phyloP scores from a whole-genome alignment of 2,113 vertebrate species.

The Dipodomys ordii region DNA sequence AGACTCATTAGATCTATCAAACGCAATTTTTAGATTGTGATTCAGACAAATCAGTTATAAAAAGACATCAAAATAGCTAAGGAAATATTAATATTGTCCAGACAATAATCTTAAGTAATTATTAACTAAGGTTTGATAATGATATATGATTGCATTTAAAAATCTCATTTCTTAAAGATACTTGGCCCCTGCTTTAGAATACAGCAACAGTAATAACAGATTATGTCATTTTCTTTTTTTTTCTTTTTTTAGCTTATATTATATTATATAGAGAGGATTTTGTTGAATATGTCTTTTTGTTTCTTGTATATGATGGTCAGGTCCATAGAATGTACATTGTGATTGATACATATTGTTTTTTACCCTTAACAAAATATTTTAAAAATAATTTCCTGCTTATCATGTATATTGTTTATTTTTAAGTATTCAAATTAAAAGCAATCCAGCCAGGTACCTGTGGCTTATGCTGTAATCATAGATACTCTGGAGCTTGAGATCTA shows the following conservation, averaged over 20 bases:
- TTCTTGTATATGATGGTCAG: neutral
- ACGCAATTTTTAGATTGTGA: slow-evolving; percentile 8
- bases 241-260: too few species aligned
- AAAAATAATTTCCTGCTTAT: slow-evolving; percentile 19
- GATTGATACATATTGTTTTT: slow-evolving; percentile 22
- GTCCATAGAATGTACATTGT: neutral
- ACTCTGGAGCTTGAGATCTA: too few species aligned
- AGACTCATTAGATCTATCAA: neutral
- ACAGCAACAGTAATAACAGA: neutral
- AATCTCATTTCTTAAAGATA: slow-evolving; percentile 23
- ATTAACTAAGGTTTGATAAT: neutral
- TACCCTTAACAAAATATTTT: slow-evolving; percentile 37
- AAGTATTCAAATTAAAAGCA: slow-evolving; percentile 49
- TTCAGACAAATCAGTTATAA: slow-evolving; percentile 20
- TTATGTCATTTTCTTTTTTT: neutral
- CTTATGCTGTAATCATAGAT: too few species aligned
- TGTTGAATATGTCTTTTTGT: neutral
- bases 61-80: neutral
- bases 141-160: neutral
- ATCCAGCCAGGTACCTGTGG: too few species aligned
- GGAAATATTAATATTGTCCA: slow-evolving; percentile 27
- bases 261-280: too few species aligned
- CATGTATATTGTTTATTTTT: slow-evolving; percentile 2
- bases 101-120: slow-evolving; percentile 39
- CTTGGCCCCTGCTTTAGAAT: neutral